Percentiles rank a stretch among this genome's conserved stretches.
Evolutionary conservation across 2,113 vertebrate genomes (phyloP).

Genomic region (Petaurus breviceps): DNA sequence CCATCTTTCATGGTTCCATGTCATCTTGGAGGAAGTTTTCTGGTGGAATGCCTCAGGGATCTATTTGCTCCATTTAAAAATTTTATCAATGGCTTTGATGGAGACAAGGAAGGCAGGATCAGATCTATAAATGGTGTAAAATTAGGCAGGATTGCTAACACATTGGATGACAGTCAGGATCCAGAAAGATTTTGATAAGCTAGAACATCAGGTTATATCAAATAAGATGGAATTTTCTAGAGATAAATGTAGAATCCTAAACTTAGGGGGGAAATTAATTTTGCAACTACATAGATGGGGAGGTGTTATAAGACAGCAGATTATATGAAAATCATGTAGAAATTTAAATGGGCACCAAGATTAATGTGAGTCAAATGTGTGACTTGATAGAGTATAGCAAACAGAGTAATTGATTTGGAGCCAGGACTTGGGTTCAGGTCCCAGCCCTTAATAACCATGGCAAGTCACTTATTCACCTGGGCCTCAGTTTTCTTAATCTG

Average conservation of each 20-base stretch:
- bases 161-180: background rate
- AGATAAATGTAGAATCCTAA: background rate
- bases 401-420: background rate
- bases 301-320: background rate
- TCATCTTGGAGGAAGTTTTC: background rate
- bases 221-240: background rate
- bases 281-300: background rate
- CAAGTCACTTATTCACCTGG: background rate
- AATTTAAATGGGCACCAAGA: background rate
- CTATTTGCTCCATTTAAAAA: background rate
- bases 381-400: background rate
- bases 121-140: background rate
- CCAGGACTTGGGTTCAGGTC: background rate
- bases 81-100: background rate
- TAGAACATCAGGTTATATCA: background rate
- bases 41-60: background rate
- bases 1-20: background rate
- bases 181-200: background rate
- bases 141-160: background rate
- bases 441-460: background rate
- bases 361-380: background rate
- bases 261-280: background rate
- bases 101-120: background rate
- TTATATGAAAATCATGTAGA: background rate
- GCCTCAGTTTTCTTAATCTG: slow-evolving; percentile 10